Evolutionary conservation across 2,113 vertebrate species (phyloP).

Genomic region (Upupa epops): DNA sequence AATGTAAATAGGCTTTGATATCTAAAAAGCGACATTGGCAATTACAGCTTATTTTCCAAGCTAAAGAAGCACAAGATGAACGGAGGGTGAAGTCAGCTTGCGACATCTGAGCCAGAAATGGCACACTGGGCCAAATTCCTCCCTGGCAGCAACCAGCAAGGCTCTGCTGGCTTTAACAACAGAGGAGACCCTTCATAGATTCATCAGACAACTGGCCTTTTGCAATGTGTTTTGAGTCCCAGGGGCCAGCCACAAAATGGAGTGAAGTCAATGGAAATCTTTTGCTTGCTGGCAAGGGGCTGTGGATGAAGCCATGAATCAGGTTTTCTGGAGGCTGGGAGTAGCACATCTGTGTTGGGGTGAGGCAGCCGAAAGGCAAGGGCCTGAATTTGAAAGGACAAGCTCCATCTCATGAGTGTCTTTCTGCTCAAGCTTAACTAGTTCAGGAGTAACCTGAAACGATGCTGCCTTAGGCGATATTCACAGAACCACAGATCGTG

Average conservation of each 20-base stretch:
- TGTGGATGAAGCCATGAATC: constrained; percentile 29
- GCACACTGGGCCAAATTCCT: neutral
- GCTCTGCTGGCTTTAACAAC: neutral
- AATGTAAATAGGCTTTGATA: neutral
- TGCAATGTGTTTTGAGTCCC: constrained; percentile 8
- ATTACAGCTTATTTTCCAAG: constrained; percentile 9
- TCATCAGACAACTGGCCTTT: neutral
- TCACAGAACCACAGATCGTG: too few relatives aligned
- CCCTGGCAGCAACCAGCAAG: neutral
- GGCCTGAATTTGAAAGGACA: neutral
- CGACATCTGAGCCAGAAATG: neutral
- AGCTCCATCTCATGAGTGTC: neutral
- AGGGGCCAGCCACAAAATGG: neutral
- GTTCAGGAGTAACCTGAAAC: neutral
- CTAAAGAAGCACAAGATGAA: neutral
- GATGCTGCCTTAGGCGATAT: neutral
- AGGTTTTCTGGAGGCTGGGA: constrained; percentile 19
- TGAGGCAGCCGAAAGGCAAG: neutral
- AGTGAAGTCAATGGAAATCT: constrained; percentile 51
- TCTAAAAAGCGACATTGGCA: constrained; percentile 13
- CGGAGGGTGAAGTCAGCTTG: neutral
- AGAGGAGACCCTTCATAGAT: constrained; percentile 11
- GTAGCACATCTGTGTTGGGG: constrained; percentile 30
- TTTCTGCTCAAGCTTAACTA: neutral
- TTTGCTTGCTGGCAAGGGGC: constrained; percentile 20